A percentile compares a stretch with the other conserved stretches of the same genome.
Conservation (phyloP, 2,113 vertebrate genomes). For the Malurus cyaneus region DNA sequence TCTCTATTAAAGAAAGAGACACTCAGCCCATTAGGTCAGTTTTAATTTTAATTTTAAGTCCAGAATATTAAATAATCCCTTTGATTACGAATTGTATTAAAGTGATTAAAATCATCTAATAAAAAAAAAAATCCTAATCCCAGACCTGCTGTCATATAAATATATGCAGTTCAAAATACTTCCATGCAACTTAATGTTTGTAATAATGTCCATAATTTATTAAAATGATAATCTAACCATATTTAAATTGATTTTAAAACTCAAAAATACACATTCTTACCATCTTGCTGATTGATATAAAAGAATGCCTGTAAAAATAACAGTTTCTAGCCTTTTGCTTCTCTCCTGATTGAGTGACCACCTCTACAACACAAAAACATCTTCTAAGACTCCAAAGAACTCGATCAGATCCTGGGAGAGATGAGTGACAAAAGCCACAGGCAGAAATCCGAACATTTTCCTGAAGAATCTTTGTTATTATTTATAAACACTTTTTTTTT, state of each 20-base stretch:
- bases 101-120: slow-evolving; percentile 48
- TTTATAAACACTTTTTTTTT: slow-evolving; percentile 71
- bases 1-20: background rate
- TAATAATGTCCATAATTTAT: background rate
- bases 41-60: slow-evolving; percentile 49
- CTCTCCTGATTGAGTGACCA: background rate
- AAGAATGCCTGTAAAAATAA: background rate
- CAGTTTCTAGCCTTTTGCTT: background rate
- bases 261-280: background rate
- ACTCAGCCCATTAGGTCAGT: slow-evolving; percentile 1
- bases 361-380: background rate
- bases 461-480: slow-evolving; percentile 61
- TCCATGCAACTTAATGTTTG: background rate
- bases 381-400: background rate
- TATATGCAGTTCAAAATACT: background rate
- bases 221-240: background rate
- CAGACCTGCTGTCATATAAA: background rate
- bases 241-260: background rate
- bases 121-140: slow-evolving; percentile 12
- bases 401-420: background rate
- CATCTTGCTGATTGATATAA: background rate
- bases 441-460: slow-evolving; percentile 36
- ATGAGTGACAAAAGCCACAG: slow-evolving; percentile 49
- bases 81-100: slow-evolving; percentile 37
- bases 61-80: slow-evolving; percentile 28